Base-by-base conservation (phyloP, 2,113 vertebrate species). In the Ageneiosus marmoratus region DNA sequence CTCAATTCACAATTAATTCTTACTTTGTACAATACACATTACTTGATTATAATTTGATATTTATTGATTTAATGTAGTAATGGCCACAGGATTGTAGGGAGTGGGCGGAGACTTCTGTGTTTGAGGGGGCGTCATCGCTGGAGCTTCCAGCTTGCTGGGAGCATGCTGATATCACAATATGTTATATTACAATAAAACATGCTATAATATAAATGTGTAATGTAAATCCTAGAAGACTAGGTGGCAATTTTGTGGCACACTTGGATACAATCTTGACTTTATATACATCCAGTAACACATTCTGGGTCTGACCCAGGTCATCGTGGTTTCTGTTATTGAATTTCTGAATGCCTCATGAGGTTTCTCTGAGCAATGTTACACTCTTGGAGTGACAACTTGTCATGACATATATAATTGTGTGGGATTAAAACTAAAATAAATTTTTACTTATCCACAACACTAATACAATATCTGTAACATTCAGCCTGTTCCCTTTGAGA, bases 351-450 rank as follows among this genome's bases (percentile, higher is more conserved):
- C 50, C 32, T 34, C 72, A 63, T 10, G 27, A 44, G 24, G 48
- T 50, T 67, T 34, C 16, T n/a, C 32, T 56, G 73, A 77, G 48
- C 32, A 65, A 62, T 41, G 62, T 27, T 69, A 24, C 62, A 69
- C 62, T 44, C 37, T 24, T 75, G 15, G 3, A 77, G 50, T 76
- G 50, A 77, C 44, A 84, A 18, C n/a, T 0, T 60, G 53, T 60
- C 41, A 72, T 58, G 41, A 56, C 74, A 58, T 58, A 72, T 78
- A 18, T 69, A 69, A 83, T 77, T 83, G 73, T 83, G 48, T 37
- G 55, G 29, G 37, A 51, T 79, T 69, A 65, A 56, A 67, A 58
- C 60, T 50, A 18, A 77, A 70, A 82, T 50, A 72, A n/a, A 73
- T 60, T 58, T 58, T 41, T 67, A 51, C 41, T 22, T 69, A 77